Conservation (phyloP, 2,888 invertebrate genomes). For the Sisyra terminalis region DNA sequence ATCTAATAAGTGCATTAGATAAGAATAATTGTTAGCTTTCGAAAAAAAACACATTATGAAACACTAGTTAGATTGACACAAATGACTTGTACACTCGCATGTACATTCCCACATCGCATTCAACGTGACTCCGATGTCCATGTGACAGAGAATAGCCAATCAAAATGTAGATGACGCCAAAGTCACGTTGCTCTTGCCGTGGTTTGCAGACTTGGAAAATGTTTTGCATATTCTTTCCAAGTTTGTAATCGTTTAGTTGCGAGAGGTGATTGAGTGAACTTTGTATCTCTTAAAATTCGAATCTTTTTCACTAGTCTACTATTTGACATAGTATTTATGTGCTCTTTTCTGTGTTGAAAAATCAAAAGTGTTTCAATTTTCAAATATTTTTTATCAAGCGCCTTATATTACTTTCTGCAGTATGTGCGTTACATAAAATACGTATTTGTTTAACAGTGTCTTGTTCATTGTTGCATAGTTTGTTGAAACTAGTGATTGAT, state of each 20-base stretch:
- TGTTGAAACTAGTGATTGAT: no score
- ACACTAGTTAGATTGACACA: neutral
- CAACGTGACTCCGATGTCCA: constrained; percentile 11
- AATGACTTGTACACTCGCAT: neutral
- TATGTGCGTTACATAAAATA: no score
- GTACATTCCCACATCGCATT: constrained; percentile 3
- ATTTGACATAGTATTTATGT: no score
- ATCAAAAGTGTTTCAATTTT: neutral
- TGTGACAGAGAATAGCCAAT: constrained; percentile 10
- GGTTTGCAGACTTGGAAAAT: neutral
- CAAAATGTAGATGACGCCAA: neutral
- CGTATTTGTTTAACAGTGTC: no score
- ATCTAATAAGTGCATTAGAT: neutral
- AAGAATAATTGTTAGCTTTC: neutral
- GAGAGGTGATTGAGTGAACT: neutral
- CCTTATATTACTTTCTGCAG: no score
- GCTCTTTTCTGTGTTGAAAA: no score
- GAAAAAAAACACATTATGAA: neutral
- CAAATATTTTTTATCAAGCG: neutral
- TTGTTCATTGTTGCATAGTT: no score
- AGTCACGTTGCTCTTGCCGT: constrained; percentile 12
- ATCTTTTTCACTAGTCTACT: no score
- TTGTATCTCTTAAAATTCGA: neutral
- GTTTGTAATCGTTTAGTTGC: constrained; percentile 1
- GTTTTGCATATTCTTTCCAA: neutral